These are phyloP conservation scores for Eira barbara DNA, from an alignment of 2,113 vertebrate genomes.

Conservation along the genomic window DNA sequence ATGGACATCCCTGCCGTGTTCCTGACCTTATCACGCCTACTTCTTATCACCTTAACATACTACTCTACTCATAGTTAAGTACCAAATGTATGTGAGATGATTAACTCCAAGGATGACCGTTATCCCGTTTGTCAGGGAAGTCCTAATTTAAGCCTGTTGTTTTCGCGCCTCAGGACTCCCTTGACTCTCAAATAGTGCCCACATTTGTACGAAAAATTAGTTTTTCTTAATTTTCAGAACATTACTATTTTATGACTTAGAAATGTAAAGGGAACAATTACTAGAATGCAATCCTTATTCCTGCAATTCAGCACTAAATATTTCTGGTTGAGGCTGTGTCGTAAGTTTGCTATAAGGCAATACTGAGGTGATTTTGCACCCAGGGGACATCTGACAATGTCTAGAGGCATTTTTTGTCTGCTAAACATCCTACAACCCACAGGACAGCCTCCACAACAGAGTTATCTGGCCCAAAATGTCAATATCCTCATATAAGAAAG, in stretches of 20 bases:
- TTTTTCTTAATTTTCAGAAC: constrained; percentile 7
- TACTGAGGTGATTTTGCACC: neutral
- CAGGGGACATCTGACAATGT: neutral
- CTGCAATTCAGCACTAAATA: neutral
- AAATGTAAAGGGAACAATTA: neutral
- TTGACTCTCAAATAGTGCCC: neutral
- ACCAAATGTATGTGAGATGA: neutral
- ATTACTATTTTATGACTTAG: neutral
- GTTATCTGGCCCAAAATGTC: neutral
- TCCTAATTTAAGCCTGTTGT: neutral
- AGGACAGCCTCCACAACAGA: neutral
- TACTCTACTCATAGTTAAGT: neutral
- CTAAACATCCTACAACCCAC: neutral
- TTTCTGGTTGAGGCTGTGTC: neutral
- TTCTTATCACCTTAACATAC: neutral
- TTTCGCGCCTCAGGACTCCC: neutral
- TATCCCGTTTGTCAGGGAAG: neutral
- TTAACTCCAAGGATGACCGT: neutral
- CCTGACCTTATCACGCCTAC: neutral
- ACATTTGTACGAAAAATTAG: neutral
- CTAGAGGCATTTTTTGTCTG: neutral
- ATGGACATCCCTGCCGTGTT: too few relatives aligned
- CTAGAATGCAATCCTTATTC: neutral
- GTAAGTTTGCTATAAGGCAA: neutral
- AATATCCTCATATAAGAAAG: neutral